Base-by-base conservation (phyloP, 2,797 vertebrate species). In the Sciurus carolinensis region DNA sequence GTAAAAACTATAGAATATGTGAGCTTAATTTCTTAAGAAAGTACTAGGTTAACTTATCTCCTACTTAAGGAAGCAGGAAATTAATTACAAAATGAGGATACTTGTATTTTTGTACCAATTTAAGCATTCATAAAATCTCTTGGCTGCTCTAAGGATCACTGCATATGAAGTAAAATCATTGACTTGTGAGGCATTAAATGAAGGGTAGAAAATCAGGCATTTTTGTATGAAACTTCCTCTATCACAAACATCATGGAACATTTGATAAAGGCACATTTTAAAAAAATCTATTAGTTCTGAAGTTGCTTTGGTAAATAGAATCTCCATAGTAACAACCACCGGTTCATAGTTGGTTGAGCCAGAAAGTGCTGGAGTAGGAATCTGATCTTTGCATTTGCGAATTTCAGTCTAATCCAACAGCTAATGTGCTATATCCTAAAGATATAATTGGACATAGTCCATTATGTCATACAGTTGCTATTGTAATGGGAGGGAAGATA, bases 21-120 rank as follows among this genome's bases (percentile, higher is more conserved):
- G 82, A 83, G 44, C 26, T 42, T 39, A 28, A 33, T 91, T 91
- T 95, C 62, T 76, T 42, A 93, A 85, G 59, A 62, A 96, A 93
- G 30, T 18, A 36, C n/a, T 50, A 39, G 33, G 44, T 7, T 84
- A 93, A 81, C n/a, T 80, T 72, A 93, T 80, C 75, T 91, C 39
- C 24, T 77, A 80, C 30, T 72, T 95, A 92, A 90, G 33, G 20
- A 62, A 8, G 8, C 12, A 86, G 91, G 8, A 87, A 80, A 87
- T 92, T 69, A 94, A 96, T 10, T 42, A 4, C 4, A 90, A 89
- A 91, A 73, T 86, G 33, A 26, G 17, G 26, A 87, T 92, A 8
- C 66, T 75, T 14, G 36, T 47, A 72, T 95, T 81, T 81, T 93
- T 91, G 2, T 59, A 47, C 12, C 59, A 52, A 44, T n/a, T 90